A percentile compares a stretch with the other conserved stretches of the same genome.
phyloP scores from a whole-genome alignment of 2,797 vertebrate genomes.

The Phylloscopus collybita region DNA sequence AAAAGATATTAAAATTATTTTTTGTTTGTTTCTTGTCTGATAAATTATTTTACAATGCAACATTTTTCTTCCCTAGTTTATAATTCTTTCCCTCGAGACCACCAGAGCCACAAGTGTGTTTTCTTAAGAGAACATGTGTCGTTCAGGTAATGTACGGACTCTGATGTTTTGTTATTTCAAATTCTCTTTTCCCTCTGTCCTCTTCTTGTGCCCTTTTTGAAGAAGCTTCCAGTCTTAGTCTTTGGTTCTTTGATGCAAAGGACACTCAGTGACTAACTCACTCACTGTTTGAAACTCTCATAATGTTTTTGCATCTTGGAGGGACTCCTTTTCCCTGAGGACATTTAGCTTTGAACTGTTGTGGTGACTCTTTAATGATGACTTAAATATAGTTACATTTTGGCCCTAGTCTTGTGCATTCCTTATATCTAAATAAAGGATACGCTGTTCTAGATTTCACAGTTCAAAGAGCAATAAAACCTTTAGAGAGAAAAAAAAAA shows the following conservation, averaged over 20 bases:
- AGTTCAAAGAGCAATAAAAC: slow-evolving; percentile 11
- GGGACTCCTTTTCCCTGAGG: not conserved
- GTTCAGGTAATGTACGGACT: not conserved
- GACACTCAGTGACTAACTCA: not conserved
- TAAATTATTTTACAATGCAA: not conserved
- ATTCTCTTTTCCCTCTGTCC: not conserved
- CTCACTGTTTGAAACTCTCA: not conserved
- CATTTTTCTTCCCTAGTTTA: not conserved
- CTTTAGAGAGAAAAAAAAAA: not conserved
- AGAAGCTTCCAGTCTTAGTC: not conserved
- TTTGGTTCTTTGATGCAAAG: not conserved
- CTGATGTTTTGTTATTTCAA: not conserved
- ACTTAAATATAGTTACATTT: not conserved
- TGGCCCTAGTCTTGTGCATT: not conserved
- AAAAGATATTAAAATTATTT: not conserved
- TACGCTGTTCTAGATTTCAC: not conserved
- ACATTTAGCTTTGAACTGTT: not conserved
- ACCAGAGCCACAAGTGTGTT: not conserved
- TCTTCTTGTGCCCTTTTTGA: not conserved
- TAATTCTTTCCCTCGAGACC: not conserved
- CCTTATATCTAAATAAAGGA: not conserved
- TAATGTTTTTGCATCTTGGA: not conserved
- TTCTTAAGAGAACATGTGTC: not conserved
- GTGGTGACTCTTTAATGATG: not conserved
- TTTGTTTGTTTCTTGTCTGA: not conserved